A percentile compares a stretch with the other conserved stretches of the same genome.
Conservation (phyloP, 2,797 vertebrate species). For the Brachyrhaphis roseni region DNA sequence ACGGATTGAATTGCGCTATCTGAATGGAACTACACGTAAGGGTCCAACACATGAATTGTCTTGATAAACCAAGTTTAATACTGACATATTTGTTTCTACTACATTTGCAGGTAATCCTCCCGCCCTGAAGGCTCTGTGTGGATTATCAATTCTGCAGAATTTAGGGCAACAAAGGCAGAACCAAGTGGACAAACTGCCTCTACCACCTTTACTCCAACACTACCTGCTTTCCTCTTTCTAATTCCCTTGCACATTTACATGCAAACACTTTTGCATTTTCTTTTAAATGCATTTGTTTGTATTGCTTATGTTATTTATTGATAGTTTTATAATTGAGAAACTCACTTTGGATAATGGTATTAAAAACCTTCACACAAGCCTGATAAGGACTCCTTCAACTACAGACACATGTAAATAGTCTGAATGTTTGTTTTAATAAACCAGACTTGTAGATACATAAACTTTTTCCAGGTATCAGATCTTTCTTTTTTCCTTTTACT, state of each 20-base stretch:
- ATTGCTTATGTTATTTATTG: background rate
- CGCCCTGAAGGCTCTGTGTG: slow-evolving; percentile 70
- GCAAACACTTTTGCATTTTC: background rate
- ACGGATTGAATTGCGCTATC: slow-evolving; percentile 72
- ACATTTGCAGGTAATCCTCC: slow-evolving; percentile 71
- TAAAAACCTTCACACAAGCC: background rate
- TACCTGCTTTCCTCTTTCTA: slow-evolving; percentile 60
- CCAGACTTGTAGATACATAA: background rate
- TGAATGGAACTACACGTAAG: slow-evolving; percentile 75
- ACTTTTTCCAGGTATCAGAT: background rate
- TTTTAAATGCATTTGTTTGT: background rate
- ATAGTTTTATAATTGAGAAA: background rate
- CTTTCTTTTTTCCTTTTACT: background rate
- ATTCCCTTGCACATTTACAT: slow-evolving; percentile 11
- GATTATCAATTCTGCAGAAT: slow-evolving; percentile 55
- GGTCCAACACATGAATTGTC: slow-evolving; percentile 5
- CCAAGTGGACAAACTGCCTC: slow-evolving; percentile 54
- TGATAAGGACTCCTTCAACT: background rate
- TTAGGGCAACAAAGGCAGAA: slow-evolving; percentile 57
- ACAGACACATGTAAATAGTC: background rate
- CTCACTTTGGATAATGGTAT: background rate
- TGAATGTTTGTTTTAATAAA: background rate
- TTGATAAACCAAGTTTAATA: background rate
- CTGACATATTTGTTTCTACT: slow-evolving; percentile 16
- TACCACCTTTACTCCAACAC: slow-evolving; percentile 64